Base-by-base conservation (phyloP, 35 echinoderm and acorn worm genomes). In the Ophioderma brevispina region DNA sequence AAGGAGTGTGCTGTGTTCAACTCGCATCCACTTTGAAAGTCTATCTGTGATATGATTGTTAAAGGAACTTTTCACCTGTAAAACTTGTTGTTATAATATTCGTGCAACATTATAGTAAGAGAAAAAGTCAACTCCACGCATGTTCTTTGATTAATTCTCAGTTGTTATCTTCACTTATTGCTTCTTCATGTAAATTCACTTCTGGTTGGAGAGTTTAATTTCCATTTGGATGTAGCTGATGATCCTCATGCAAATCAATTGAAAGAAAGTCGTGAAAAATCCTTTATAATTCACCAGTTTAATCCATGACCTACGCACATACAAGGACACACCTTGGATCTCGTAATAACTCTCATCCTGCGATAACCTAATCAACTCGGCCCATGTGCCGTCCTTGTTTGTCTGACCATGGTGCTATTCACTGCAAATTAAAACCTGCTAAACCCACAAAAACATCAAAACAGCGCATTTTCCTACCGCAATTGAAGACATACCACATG, bases 81-180 rank as follows among this genome's bases (percentile, higher is more conserved):
- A 46, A 88, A 40, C 42, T 90, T 31, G 78, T 94, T 70, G 78
- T 86, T 35, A 79, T 94, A n/a, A n/a, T 49, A 90, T 90, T 76
- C 49, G 93, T 30, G 36, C 88, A 52, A n/a, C 41, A 23, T 13
- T 40, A 56, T 33, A 79, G 76, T 33, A 75, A 30, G 35, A 80
- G 41, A 13, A 37, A 30, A 23, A 76, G n/a, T 52, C 15, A 30
- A 40, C 87, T 39, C 33, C 55, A 31, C 37, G 46, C 81, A 39
- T 34, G 35, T 94, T 90, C 81, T 37, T 90, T 17, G 40, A 37
- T 4, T 87, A 90, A 89, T 94, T 94, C 40, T 40, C n/a, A 85
- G 31, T 33, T 90, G 15, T 41, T 94, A 13, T 37, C 49, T 40
- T 33, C 63, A 36, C 79, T 80, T 33, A 31, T 85, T 28, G 64